Evolutionary conservation across 1,140 invertebrate species (phyloP), one percentile per base, ranked within the genome.

Genomic region (Sarcophaga peregrina): DNA sequence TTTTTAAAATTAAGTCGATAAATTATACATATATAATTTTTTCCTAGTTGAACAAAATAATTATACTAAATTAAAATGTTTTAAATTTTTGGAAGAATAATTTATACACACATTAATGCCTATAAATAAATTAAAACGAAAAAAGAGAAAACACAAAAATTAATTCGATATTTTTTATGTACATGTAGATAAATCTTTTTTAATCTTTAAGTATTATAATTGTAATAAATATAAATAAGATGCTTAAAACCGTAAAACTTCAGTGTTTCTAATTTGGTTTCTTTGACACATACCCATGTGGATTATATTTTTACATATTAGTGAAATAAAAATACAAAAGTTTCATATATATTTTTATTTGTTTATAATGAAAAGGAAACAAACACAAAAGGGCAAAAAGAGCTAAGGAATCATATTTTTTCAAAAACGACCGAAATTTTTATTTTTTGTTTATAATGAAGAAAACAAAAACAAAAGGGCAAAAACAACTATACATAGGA

Each of bases 141-240:
- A 76, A 47, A 76, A 76, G 13, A 48, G 17, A 48, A 37, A 76
- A 76, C 47, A 78, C 75, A 68, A 68, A 68, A 68, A 68, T 68
- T 20, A 68, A 68, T 68, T 68, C 62, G 20, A 68, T 78, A 78
- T 78, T 78, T 78, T 78, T 78, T 78, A 78, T 78, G 75, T 50
- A 78, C 17, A 78, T 78, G 75, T 78, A 78, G 75, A 48, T 50
- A 50, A 78, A 50, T 68, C 80, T 80, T 80, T 80, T 80, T 83
- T 83, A 83, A 80, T 68, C 52, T 58, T 76, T 83, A 83, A 83
- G 82, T 83, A 83, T 83, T 83, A 83, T 83, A 83, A 83, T 83
- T 83, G 82, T 83, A 83, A 83, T 83, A 80, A 83, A 83, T 83
- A 25, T 80, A 37, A 83, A 83, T 72, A 80, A 11, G 25, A 81